Conservation (phyloP, 2,888 invertebrate genomes). For the Seira sanloemensis region DNA sequence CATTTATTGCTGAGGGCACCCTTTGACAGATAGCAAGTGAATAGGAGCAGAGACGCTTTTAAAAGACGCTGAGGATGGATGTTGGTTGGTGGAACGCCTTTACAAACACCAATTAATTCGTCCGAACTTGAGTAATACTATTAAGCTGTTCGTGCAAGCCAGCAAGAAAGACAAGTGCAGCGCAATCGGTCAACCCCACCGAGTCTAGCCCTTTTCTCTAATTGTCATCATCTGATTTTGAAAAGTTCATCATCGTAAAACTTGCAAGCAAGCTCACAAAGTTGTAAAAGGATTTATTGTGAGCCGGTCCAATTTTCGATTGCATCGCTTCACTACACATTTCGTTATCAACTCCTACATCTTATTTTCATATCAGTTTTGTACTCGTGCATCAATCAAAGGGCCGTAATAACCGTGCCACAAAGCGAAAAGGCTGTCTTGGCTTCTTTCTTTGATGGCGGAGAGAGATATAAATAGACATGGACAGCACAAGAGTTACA, state of each 20-base stretch:
- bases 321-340: not conserved
- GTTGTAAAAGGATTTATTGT: slow-evolving; percentile 18
- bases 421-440: not conserved
- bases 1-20: too few species aligned
- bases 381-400: not conserved
- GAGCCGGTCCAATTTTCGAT: slow-evolving; percentile 8
- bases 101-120: slow-evolving; percentile 15
- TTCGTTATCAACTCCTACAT: slow-evolving; percentile 8
- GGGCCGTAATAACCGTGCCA: not conserved
- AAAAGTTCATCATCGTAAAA: not conserved
- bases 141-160: not conserved
- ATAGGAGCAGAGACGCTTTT: not conserved
- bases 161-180: not conserved
- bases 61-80: too few species aligned
- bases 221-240: slow-evolving; percentile 1
- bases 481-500: not conserved
- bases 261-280: not conserved
- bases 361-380: slow-evolving; percentile 3
- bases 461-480: not conserved
- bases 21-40: too few species aligned
- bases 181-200: not conserved
- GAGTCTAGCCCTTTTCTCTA: not conserved
- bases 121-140: not conserved
- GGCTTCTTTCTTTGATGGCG: not conserved
- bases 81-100: too few species aligned